Evolutionary conservation across 1,140 invertebrate species (phyloP).

Genomic region (Coptotermes formosanus): DNA sequence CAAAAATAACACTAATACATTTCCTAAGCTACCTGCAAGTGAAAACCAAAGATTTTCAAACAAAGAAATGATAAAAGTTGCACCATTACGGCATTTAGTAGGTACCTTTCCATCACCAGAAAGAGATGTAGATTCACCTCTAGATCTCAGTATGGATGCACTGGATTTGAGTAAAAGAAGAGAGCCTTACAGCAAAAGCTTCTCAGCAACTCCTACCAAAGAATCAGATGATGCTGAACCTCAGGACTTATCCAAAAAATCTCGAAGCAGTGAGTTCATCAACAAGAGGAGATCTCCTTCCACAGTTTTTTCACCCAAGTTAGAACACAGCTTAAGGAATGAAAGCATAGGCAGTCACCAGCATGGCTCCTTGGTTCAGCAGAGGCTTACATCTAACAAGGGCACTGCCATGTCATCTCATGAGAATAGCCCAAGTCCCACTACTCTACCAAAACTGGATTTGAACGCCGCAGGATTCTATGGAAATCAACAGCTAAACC

Average conservation of each 20-base stretch:
- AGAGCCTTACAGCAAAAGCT: conserved; percentile 26
- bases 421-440: not conserved
- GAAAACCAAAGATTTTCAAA: not conserved
- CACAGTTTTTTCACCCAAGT: not conserved
- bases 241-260: conserved; percentile 48
- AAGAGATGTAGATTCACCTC: conserved; percentile 54
- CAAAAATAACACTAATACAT: conserved; percentile 29
- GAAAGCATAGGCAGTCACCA: not conserved
- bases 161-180: conserved; percentile 85
- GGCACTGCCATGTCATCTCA: conserved; percentile 1
- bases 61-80: not conserved
- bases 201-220: conserved; percentile 1
- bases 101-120: not conserved
- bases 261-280: conserved; percentile 22
- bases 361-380: not conserved
- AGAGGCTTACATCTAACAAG: not conserved
- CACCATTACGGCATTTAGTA: not conserved
- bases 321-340: not conserved
- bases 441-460: not conserved
- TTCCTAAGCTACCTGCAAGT: not conserved
- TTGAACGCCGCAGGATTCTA: conserved; percentile 17
- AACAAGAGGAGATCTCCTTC: not conserved
- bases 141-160: conserved; percentile 78
- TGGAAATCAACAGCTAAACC: conserved; percentile 43
- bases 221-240: conserved; percentile 45